Evolutionary conservation across 1,140 invertebrate genomes (phyloP).

Genomic region (Capitella teleta): DNA sequence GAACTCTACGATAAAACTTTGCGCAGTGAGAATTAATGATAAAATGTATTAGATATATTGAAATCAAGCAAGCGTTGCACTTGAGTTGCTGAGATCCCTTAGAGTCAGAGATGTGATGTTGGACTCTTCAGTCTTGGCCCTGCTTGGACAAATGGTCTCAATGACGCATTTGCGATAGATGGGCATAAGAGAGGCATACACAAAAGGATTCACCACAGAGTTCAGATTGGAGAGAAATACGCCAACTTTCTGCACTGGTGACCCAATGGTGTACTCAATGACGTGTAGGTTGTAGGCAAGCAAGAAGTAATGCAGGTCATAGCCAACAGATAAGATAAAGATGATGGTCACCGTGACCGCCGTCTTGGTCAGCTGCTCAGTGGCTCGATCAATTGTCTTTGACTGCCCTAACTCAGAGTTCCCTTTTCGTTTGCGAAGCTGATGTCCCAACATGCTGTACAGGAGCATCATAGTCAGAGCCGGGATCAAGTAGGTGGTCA

Average conservation of each 20-base stretch:
- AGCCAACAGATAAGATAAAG: slow-evolving; percentile 7
- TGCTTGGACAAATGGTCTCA: too few relatives aligned
- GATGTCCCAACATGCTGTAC: not conserved
- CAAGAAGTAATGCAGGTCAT: slow-evolving; percentile 10
- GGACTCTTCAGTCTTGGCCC: too few relatives aligned
- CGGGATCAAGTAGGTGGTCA: slow-evolving; percentile 10
- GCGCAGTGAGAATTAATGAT: too few relatives aligned
- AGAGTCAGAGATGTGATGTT: too few relatives aligned
- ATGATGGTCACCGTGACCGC: slow-evolving; percentile 7
- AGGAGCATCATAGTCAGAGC: not conserved
- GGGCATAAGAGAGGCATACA: slow-evolving; percentile 8
- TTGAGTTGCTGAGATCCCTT: too few relatives aligned
- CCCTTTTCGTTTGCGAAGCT: slow-evolving; percentile 1
- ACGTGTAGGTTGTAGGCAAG: slow-evolving; percentile 8
- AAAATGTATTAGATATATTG: too few relatives aligned
- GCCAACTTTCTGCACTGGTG: slow-evolving; percentile 6
- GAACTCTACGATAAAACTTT: too few relatives aligned
- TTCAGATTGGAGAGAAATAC: slow-evolving; percentile 11
- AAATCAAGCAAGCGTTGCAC: too few relatives aligned
- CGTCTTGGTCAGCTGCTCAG: slow-evolving; percentile 5
- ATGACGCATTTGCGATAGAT: slow-evolving; percentile 1
- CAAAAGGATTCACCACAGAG: slow-evolving; percentile 3
- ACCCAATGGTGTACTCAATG: slow-evolving; percentile 2
- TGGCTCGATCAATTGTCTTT: slow-evolving; percentile 1
- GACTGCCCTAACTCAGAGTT: slow-evolving; percentile 1